Evolutionary conservation across 2,113 vertebrate genomes (phyloP).

Genomic region (Menidia beryllina): DNA sequence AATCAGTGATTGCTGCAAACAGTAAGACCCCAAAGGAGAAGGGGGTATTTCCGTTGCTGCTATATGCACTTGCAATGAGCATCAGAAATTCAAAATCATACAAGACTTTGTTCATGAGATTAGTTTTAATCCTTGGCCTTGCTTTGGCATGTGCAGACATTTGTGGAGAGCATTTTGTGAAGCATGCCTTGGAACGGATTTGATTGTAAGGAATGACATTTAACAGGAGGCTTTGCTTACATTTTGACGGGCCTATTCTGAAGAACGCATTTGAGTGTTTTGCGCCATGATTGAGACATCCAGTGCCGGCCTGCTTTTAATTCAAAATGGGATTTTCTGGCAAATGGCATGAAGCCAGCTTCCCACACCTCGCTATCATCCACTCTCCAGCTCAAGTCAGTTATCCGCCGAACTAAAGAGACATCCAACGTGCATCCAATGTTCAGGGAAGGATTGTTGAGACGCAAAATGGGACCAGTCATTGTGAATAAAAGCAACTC

Average conservation of each 20-base stretch:
- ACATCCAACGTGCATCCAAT: constrained; percentile 93
- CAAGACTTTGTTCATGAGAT: constrained; percentile 1
- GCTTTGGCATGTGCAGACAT: constrained; percentile 42
- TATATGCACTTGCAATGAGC: neutral
- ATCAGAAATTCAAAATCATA: neutral
- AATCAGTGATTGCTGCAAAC: constrained; percentile 5
- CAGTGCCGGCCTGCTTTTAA: constrained; percentile 16
- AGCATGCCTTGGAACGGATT: constrained; percentile 49
- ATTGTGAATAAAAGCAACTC: constrained; percentile 91
- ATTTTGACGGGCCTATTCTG: constrained; percentile 23
- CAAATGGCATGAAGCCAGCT: constrained; percentile 30
- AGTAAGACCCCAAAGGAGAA: neutral
- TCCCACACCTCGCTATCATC: constrained; percentile 49
- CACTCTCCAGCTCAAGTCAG: constrained; percentile 90
- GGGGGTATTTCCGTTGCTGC: neutral
- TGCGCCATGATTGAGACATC: constrained; percentile 28
- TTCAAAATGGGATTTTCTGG: constrained; percentile 39
- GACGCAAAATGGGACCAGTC: constrained; percentile 90
- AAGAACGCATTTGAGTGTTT: constrained; percentile 24
- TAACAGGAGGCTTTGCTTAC: constrained; percentile 27
- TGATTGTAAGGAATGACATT: constrained; percentile 22
- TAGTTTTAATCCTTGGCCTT: constrained; percentile 13
- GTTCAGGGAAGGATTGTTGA: constrained; percentile 89
- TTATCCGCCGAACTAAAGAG: constrained; percentile 97
- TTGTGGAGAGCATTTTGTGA: constrained; percentile 43